phyloP scores from a whole-genome alignment of 1,140 invertebrate genomes.

The Ganaspis sp. region DNA sequence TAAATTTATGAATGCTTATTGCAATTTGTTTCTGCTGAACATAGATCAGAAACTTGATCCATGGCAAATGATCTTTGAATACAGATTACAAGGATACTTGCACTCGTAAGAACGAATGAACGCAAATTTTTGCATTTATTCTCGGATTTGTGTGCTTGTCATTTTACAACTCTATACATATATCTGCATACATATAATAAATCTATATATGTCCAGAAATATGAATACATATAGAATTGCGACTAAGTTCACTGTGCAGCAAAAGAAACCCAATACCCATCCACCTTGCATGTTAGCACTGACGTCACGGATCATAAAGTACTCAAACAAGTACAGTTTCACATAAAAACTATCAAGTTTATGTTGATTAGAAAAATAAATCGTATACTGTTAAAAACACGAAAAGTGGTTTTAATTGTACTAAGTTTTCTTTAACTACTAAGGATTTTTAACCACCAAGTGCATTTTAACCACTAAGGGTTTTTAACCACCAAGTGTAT shows the following conservation, averaged over 20 bases:
- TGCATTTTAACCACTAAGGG: too few species aligned
- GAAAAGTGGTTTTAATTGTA: too few species aligned
- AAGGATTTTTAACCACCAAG: too few species aligned
- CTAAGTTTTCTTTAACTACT: too few species aligned
- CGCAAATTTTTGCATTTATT: slow-evolving; percentile 47
- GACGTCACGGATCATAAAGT: slow-evolving; percentile 62
- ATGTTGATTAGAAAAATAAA: neutral
- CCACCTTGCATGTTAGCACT: slow-evolving; percentile 61
- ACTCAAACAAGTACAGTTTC: slow-evolving; percentile 46
- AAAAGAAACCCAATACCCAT: slow-evolving; percentile 55
- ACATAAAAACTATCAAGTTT: slow-evolving; percentile 5
- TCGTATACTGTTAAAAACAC: neutral
- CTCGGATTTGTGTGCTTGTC: slow-evolving; percentile 52
- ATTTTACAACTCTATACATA: slow-evolving; percentile 43
- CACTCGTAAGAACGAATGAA: slow-evolving; percentile 24
- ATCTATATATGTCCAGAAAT: neutral
- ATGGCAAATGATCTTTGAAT: slow-evolving; percentile 62
- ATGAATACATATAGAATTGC: slow-evolving; percentile 48
- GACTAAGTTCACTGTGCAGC: slow-evolving; percentile 55
- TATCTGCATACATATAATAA: slow-evolving; percentile 24
- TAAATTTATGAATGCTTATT: slow-evolving; percentile 37
- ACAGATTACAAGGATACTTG: slow-evolving; percentile 58
- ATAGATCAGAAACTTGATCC: slow-evolving; percentile 65
- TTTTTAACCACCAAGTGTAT: too few species aligned
- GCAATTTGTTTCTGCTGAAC: slow-evolving; percentile 56